phyloP scores from a whole-genome alignment of 2,113 vertebrate species.

The Zosterops lateralis region DNA sequence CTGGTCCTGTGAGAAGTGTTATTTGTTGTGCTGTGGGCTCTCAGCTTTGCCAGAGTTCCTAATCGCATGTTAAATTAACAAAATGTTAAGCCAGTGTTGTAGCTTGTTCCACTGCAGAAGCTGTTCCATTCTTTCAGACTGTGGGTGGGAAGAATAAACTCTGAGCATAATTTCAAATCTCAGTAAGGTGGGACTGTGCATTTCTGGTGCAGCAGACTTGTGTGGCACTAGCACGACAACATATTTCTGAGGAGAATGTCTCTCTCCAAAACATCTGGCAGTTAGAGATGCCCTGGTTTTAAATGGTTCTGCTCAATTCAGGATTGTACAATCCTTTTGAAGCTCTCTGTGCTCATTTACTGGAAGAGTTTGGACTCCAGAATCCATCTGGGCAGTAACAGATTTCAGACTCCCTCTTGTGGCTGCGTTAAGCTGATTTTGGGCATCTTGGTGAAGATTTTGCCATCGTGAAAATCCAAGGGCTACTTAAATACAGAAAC shows the following conservation, averaged over 20 bases:
- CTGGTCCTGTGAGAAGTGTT: neutral
- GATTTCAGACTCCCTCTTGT: constrained; percentile 69
- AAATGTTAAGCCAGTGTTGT: neutral
- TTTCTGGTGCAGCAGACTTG: neutral
- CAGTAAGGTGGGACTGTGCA: neutral
- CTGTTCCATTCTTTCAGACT: neutral
- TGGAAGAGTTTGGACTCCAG: neutral
- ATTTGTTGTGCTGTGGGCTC: neutral
- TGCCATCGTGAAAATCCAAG: neutral
- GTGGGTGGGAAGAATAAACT: neutral
- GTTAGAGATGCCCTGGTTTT: neutral
- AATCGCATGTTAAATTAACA: constrained; percentile 15
- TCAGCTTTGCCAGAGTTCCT: constrained; percentile 48
- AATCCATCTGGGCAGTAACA: neutral
- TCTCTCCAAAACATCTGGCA: neutral
- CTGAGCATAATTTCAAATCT: neutral
- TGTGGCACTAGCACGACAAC: neutral
- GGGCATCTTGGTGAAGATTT: neutral
- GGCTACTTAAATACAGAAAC: neutral
- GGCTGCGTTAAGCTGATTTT: neutral
- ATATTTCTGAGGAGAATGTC: neutral
- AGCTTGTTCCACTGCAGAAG: neutral
- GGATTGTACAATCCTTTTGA: neutral
- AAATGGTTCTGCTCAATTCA: neutral
- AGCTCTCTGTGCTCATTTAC: neutral